These are phyloP conservation scores for Megalopta genalis DNA, from an alignment of 1,140 invertebrate genomes.

Conservation along the genomic window DNA sequence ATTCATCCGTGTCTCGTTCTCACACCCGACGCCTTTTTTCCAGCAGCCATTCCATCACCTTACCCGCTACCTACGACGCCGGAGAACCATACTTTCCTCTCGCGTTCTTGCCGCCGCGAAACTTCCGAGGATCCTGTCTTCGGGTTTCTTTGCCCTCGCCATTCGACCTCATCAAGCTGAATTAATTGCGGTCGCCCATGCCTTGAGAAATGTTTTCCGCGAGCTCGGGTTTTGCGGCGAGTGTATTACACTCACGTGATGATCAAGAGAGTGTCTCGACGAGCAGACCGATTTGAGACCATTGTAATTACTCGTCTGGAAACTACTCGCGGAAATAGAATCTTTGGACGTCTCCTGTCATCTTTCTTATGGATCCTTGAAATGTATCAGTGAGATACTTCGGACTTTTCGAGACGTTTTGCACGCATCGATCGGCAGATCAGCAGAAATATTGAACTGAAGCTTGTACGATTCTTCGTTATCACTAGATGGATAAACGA, in stretches of 20 bases:
- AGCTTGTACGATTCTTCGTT: too few relatives aligned
- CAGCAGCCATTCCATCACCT: constrained; percentile 23
- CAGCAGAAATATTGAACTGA: too few relatives aligned
- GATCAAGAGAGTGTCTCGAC: not conserved
- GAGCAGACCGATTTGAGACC: not conserved
- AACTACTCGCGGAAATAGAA: too few relatives aligned
- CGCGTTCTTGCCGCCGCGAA: constrained; percentile 24
- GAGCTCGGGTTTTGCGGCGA: not conserved
- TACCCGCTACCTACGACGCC: constrained; percentile 17
- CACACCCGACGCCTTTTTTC: constrained; percentile 33
- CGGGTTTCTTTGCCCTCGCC: not conserved
- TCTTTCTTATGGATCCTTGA: too few relatives aligned
- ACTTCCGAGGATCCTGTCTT: constrained; percentile 35
- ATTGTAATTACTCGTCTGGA: not conserved
- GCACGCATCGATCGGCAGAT: too few relatives aligned
- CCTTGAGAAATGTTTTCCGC: not conserved
- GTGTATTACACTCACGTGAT: not conserved
- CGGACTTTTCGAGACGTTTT: too few relatives aligned
- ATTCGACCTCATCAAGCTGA: constrained; percentile 24
- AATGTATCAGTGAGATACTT: too few relatives aligned
- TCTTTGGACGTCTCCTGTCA: too few relatives aligned
- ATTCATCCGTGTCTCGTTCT: constrained; percentile 57
- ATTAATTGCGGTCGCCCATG: not conserved
- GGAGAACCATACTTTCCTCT: constrained; percentile 14
- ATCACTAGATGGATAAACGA: too few relatives aligned